Conservation (phyloP, 1,140 invertebrate species). For the Drosophila ambigua region DNA sequence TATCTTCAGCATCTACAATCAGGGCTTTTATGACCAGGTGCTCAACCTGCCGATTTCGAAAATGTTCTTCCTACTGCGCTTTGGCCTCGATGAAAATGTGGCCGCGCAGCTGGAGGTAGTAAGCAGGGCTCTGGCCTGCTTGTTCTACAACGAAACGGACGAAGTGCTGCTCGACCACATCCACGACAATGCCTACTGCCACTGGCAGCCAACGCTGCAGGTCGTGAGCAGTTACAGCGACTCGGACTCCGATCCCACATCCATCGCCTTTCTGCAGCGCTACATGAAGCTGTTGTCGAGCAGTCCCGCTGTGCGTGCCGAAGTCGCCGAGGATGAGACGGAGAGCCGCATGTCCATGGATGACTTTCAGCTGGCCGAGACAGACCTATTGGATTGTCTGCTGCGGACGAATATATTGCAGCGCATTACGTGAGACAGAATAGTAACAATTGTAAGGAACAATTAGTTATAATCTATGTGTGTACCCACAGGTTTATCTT, state of each 20-base stretch:
- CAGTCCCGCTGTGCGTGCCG: constrained; percentile 51
- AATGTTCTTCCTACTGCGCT: constrained; percentile 92
- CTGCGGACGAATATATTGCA: constrained; percentile 91
- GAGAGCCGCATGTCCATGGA: constrained; percentile 88
- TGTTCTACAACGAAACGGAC: constrained; percentile 91
- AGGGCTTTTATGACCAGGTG: constrained; percentile 89
- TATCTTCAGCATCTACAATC: constrained; percentile 89
- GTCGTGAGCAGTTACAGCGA: constrained; percentile 61
- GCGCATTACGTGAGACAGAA: constrained; percentile 85
- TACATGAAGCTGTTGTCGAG: constrained; percentile 68
- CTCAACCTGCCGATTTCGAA: constrained; percentile 87
- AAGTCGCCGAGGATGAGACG: constrained; percentile 84
- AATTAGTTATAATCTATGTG: neutral
- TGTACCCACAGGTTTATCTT: constrained; percentile 87
- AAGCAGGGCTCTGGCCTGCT: constrained; percentile 88
- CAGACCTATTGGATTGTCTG: constrained; percentile 89
- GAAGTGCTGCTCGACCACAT: constrained; percentile 89
- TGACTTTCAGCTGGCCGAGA: constrained; percentile 92
- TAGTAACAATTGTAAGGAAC: neutral
- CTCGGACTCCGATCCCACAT: constrained; percentile 51
- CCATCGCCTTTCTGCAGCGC: constrained; percentile 67
- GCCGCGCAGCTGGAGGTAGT: constrained; percentile 89
- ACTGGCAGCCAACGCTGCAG: constrained; percentile 87
- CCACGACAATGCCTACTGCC: constrained; percentile 87
- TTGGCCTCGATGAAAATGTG: constrained; percentile 93